Base-by-base conservation (phyloP, 1,140 invertebrate genomes). In the Notospermus geniculatus region DNA sequence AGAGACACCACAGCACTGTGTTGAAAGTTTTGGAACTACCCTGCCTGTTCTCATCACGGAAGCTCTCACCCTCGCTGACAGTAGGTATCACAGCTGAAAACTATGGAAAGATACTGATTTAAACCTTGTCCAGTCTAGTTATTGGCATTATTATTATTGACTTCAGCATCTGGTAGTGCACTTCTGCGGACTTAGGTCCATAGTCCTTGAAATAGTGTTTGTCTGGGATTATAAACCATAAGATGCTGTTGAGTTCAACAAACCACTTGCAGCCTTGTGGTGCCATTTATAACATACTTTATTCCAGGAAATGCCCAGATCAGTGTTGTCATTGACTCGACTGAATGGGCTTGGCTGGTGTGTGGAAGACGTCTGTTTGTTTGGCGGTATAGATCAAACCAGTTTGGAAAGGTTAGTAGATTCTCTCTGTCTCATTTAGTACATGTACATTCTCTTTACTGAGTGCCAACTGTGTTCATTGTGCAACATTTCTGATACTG, bases 21-120 rank as follows among this genome's bases (percentile, higher is more conserved):
- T 83, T 9, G 79, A 82, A 59, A 72, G 66, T 36, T 93, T 87
- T 85, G 91, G 91, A 0, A 82, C 86, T 28, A 85, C 90, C 2
- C 78, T 94, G 19, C 93, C 93, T 45, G 91, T 94, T 2, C 83
- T 91, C 41, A 89, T 96, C 0, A 93, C 90, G 30, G 92, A 95
- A 83, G 90, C 90, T 13, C 76, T 95, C n/a, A 90, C 89, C 28
- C 89, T 90, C 78, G 86, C 87, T 29, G 88, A 91, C 64, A 69
- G 90, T 91, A 84, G 83, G 84, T 82, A 45, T 36, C 65, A 50
- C 36, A 32, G n/a, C 5, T 50, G 25, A 5, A 50, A 13, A 13
- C n/a, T n/a, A n/a, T n/a, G n/a, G n/a, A n/a, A n/a, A n/a, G n/a
- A n/a, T n/a, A 50, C n/a, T 27, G 25, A 27, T 50, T 50, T 9